Base-by-base conservation (phyloP, 2,797 vertebrate species). In the Malurus splendens region DNA sequence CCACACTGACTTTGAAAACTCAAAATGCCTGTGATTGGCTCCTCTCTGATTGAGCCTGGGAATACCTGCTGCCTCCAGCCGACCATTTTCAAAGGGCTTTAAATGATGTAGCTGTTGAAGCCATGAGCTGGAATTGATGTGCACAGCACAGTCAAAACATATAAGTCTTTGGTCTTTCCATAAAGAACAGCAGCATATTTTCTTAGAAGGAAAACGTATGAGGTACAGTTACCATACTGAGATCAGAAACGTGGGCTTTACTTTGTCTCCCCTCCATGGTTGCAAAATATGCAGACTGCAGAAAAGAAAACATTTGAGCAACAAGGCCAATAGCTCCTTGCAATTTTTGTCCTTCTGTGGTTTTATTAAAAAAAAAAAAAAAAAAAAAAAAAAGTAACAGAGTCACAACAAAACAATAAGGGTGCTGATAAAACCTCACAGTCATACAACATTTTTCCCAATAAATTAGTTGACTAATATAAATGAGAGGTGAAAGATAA, bases 31-130 rank as follows among this genome's bases (percentile, higher is more conserved):
- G 48, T 82, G 56, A 85, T 38, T 79, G 81, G 33, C 45, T 68
- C 4, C 45, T 82, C 76, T 95, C 75, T 85, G 86, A 90, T 38
- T 93, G 66, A 92, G 93, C 25, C 50, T 78, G 78, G 65, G 87
- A 93, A 87, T 82, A 90, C 89, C 83, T 85, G 50, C 85, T 84
- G 73, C 82, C 65, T 95, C 77, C 81, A 93, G 89, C 70, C 95
- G 83, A 90, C 51, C 27, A 16, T 89, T 56, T 95, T 89, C 70
- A 82, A 88, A 89, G 57, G 18, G 25, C 80, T 55, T 85, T 90
- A 59, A 80, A 59, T 84, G 41, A 64, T 57, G 32, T 6, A 82
- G 48, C 51, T 83, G 65, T 82, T 89, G 82, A 96, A 95, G 55
- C 28, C 92, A 50, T 18, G 73, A 93, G 54, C 70, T 72, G 41